Percentiles rank a stretch among this genome's conserved stretches.
Conservation (phyloP, 2,797 vertebrate genomes). For the Pangasius sanitwongsei region DNA sequence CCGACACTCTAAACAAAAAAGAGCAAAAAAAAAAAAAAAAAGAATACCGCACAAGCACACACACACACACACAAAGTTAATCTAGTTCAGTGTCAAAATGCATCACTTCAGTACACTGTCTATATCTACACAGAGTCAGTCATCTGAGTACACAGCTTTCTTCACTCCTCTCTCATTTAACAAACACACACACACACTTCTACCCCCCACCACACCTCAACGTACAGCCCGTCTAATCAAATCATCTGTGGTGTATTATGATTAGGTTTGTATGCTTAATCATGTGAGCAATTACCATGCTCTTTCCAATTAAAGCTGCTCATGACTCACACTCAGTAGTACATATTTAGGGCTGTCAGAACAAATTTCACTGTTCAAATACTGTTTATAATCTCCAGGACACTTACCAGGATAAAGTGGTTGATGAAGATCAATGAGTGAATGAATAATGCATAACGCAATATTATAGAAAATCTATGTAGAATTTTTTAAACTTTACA, state of each 20-base stretch:
- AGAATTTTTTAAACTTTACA: neutral
- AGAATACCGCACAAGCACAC: neutral
- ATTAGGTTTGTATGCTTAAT: slow-evolving; percentile 22
- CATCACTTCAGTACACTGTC: neutral
- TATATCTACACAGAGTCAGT: neutral
- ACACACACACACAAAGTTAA: neutral
- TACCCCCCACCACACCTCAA: neutral
- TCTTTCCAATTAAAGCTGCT: slow-evolving; percentile 19
- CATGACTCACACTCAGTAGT: slow-evolving; percentile 6
- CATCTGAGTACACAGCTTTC: neutral
- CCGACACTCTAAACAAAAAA: neutral
- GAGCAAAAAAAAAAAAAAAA: neutral
- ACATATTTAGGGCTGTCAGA: neutral
- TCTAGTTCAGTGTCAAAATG: neutral
- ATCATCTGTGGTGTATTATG: slow-evolving; percentile 13
- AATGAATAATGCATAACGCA: neutral
- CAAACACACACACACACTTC: neutral
- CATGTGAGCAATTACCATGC: slow-evolving; percentile 40
- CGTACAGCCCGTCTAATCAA: neutral
- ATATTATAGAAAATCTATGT: neutral
- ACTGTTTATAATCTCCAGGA: neutral
- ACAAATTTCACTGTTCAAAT: neutral
- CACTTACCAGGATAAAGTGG: neutral
- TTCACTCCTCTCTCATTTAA: neutral
- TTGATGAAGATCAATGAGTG: neutral